Evolutionary conservation across 2,797 vertebrate species (phyloP).

Genomic region (Tauraco hartlaubi): DNA sequence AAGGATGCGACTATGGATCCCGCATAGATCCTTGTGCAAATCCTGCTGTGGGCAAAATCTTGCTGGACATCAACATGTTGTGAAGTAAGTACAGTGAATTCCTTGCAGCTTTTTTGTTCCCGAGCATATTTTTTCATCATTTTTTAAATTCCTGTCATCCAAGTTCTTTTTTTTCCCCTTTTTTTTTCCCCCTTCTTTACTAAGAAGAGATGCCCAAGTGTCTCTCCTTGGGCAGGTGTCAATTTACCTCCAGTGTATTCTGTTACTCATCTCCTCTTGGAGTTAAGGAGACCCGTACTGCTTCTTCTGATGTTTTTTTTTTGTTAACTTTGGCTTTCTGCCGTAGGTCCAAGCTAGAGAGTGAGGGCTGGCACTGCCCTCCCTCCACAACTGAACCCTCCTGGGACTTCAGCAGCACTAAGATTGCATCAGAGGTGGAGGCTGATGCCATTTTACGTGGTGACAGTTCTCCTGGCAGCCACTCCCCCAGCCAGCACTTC

Average conservation of each 20-base stretch:
- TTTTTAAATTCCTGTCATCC: not conserved
- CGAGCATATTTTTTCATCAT: not conserved
- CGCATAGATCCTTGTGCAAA: not conserved
- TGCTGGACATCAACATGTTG: not conserved
- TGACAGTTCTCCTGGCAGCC: not conserved
- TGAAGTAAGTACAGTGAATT: accelerated
- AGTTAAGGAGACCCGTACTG: not conserved
- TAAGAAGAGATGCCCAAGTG: not conserved
- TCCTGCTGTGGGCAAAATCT: not conserved
- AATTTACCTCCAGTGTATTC: not conserved
- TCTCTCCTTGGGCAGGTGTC: not conserved
- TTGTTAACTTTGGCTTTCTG: not conserved
- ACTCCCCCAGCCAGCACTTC: not conserved
- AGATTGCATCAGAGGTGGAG: not conserved
- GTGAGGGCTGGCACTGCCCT: not conserved
- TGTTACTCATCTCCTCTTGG: not conserved
- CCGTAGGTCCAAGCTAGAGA: accelerated
- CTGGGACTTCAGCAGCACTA: accelerated
- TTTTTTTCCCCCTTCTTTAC: not conserved
- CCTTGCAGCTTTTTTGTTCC: not conserved
- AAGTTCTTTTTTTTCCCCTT: no score
- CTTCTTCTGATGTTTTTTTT: not conserved
- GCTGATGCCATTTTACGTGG: not conserved
- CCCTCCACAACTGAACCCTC: accelerated
- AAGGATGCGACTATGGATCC: accelerated